Evolutionary conservation across 2,797 vertebrate genomes (phyloP), one percentile per base, ranked within the genome.

Genomic region (Tinamus major): DNA sequence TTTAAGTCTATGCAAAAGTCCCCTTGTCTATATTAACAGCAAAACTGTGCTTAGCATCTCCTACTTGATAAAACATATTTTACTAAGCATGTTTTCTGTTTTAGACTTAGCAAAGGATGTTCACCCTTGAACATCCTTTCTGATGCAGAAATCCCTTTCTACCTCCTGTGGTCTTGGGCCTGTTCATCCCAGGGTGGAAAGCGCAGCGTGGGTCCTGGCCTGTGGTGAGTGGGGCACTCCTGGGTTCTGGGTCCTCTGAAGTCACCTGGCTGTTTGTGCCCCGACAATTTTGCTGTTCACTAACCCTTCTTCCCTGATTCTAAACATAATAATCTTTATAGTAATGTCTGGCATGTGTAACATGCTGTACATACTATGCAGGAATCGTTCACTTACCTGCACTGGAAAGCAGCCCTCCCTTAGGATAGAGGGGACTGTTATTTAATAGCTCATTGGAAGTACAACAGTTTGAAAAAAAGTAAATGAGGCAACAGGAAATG

Each of bases 391-490:
- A 19, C 9, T 76, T 72, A 75, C 87, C 85, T 72, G 76, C 4
- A 3, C 51, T 83, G 79, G 64, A 87, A 92, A 85, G 62, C 29
- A 85, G 42, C 51, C 56, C 89, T 84, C 58, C 49, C 51, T 64
- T 79, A 79, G 80, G 64, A 61, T 49, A 64, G 46, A 86, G 61
- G 23, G 27, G 18, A 14, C 33, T 53, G 26, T 87, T 88, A 67
- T 49, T 91, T 85, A 91, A 83, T 33, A 87, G 44, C 37, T 29
- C 18, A 23, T 31, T 16, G 68, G 42, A 79, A 87, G 85, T 49
- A 59, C 9, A 72, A 41, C 76, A 84, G 82, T 80, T 95, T 80
- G 61, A 64, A 86, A 88, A 84, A 6, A 68, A 88, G 23, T 56
- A 87, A 85, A 71, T 72, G 75, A 77, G 23, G 23, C 51, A 69